Evolutionary conservation across 1,140 invertebrate species (phyloP).

Genomic region (Diachasmimorpha longicaudata): DNA sequence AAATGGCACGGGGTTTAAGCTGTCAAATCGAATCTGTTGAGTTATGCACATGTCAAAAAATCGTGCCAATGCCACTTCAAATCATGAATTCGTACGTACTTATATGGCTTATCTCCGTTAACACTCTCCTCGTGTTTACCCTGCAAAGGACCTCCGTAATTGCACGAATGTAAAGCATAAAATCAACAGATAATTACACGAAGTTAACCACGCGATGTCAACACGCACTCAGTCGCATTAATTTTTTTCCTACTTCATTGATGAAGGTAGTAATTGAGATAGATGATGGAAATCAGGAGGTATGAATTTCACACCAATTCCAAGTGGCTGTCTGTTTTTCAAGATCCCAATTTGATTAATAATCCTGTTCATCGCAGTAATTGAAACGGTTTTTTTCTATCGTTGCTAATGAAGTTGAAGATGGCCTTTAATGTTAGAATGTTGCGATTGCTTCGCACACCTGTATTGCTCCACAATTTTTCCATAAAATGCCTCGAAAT

Average conservation of each 20-base stretch:
- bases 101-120: background rate
- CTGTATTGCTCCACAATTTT: background rate
- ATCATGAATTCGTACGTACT: background rate
- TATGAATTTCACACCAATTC: too few species aligned
- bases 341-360: background rate
- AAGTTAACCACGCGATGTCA: background rate
- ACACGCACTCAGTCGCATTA: background rate
- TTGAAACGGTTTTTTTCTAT: background rate
- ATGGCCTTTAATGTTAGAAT: background rate
- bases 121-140: background rate
- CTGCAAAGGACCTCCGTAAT: constrained; percentile 1
- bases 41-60: background rate
- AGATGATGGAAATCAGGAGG: background rate
- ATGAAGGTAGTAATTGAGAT: background rate
- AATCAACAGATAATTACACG: constrained; percentile 1
- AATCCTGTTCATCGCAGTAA: background rate
- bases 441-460: background rate
- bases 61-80: constrained; percentile 19
- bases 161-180: constrained; percentile 5
- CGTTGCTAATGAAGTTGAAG: background rate
- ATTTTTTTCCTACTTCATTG: background rate
- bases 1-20: background rate
- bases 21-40: background rate
- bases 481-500: background rate
- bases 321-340: too few species aligned